These are phyloP conservation scores for Drosophila dunni DNA, from an alignment of 1,140 invertebrate species.

Conservation along the genomic window DNA sequence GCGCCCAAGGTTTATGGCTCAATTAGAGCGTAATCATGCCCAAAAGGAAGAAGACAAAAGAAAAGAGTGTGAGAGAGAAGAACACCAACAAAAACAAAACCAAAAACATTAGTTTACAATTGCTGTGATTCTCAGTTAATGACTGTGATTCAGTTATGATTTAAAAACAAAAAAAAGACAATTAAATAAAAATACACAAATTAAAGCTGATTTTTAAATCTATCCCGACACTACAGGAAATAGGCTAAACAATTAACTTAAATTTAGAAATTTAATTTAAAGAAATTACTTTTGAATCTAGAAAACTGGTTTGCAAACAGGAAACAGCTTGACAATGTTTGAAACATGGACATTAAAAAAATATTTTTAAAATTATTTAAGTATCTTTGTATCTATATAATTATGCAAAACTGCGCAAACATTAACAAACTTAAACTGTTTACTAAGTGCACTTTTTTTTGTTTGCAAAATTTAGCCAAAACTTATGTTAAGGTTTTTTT, in stretches of 20 bases:
- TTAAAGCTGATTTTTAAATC: no score
- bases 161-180: neutral
- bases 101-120: neutral
- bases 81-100: conserved; percentile 3
- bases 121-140: neutral
- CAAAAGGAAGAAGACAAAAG: conserved; percentile 12
- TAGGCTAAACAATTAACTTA: no score
- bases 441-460: neutral
- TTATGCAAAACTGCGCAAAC: neutral
- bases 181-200: no score
- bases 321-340: no score
- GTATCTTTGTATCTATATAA: no score
- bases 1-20: conserved; percentile 40
- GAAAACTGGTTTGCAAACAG: no score
- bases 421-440: conserved; percentile 2
- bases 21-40: conserved; percentile 44
- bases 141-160: neutral
- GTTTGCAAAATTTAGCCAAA: neutral
- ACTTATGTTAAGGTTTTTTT: conserved; percentile 8
- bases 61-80: neutral
- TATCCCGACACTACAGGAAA: no score
- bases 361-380: no score
- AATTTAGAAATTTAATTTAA: no score
- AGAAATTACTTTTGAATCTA: no score
- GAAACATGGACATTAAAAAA: no score